Evolutionary conservation across 2,888 invertebrate genomes (phyloP).

Genomic region (Druceiella hillmani): DNA sequence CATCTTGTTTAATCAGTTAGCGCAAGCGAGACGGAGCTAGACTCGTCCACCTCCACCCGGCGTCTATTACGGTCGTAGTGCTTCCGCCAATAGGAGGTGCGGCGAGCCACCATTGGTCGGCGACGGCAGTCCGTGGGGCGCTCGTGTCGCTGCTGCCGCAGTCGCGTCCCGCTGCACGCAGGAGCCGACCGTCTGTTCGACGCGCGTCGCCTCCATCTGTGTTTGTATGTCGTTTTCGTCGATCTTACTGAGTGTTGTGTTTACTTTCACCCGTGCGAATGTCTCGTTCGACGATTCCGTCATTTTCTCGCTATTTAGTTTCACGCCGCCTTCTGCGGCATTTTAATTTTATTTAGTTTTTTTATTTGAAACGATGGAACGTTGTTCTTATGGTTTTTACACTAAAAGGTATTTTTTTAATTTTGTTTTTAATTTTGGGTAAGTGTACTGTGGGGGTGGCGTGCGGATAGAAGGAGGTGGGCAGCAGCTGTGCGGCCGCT

Average conservation of each 20-base stretch:
- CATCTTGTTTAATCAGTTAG: no score
- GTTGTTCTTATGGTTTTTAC: slow-evolving; percentile 75
- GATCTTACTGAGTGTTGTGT: slow-evolving; percentile 53
- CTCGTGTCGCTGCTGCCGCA: no score
- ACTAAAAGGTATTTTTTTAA: slow-evolving; percentile 70
- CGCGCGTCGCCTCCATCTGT: no score
- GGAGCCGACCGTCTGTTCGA: no score
- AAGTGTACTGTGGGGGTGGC: slow-evolving; percentile 41
- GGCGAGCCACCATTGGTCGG: no score
- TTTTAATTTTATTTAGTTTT: slow-evolving; percentile 51
- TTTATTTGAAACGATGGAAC: slow-evolving; percentile 68
- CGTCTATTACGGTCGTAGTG: no score
- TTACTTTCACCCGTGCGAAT: slow-evolving; percentile 53
- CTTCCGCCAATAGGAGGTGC: no score
- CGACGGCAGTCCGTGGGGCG: no score
- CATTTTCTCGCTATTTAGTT: slow-evolving; percentile 47
- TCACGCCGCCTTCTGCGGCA: slow-evolving; percentile 50
- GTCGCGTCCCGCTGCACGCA: no score
- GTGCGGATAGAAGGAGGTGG: slow-evolving; percentile 28
- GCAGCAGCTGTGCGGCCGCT: slow-evolving; percentile 18
- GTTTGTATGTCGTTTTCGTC: slow-evolving; percentile 54
- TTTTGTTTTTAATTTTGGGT: slow-evolving; percentile 45
- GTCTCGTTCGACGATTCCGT: slow-evolving; percentile 48
- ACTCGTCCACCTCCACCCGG: no score
- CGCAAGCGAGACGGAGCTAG: no score